These are phyloP conservation scores for Ornithoptera alexandrae DNA, from an alignment of 2,888 invertebrate species.

Conservation along the genomic window DNA sequence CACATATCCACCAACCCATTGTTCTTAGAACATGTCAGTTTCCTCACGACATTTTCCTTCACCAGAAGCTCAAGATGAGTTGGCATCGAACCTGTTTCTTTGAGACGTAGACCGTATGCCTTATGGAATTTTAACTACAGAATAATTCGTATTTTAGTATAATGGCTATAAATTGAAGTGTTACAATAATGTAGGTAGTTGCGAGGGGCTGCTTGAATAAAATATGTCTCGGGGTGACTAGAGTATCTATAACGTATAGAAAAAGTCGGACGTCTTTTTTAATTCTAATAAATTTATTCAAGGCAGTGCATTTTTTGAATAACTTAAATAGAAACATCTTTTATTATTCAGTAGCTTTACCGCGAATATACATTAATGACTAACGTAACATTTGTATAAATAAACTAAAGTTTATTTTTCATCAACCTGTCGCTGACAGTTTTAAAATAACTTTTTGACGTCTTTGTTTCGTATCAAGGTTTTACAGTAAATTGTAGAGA, in stretches of 20 bases:
- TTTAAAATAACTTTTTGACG: no score
- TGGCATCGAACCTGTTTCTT: no score
- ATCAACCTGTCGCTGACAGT: background rate
- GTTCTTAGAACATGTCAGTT: no score
- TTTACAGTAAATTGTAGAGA: no score
- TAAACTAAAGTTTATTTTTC: background rate
- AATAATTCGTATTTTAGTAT: background rate
- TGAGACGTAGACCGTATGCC: no score
- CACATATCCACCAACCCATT: no score
- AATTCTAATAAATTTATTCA: no score
- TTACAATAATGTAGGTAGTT: background rate
- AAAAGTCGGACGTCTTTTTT: slow-evolving; percentile 3
- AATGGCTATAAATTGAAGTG: background rate
- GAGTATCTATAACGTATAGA: slow-evolving; percentile 34
- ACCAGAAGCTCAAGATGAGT: no score
- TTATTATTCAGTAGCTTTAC: background rate
- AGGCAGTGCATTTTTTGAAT: no score
- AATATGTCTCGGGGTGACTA: slow-evolving; percentile 33
- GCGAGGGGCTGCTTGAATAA: slow-evolving; percentile 9
- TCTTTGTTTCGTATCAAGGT: no score
- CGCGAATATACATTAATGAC: background rate
- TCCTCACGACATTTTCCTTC: no score
- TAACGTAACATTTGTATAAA: background rate
- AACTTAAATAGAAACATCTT: background rate
- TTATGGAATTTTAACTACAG: background rate